Evolutionary conservation across 2,888 invertebrate species (phyloP).

Genomic region (Coecobrya sp.): DNA sequence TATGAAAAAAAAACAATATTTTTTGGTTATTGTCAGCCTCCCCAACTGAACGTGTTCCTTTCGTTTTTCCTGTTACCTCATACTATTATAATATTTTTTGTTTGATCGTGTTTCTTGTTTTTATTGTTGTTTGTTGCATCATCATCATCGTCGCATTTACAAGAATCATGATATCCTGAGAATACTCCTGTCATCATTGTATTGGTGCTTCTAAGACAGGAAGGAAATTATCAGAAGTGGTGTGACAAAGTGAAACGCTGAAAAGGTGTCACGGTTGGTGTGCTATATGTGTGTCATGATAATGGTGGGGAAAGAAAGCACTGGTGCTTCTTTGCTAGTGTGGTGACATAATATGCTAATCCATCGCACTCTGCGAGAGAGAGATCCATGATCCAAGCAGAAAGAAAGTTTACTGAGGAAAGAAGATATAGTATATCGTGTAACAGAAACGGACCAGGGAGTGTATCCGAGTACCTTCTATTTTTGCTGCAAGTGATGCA

Average conservation of each 20-base stretch:
- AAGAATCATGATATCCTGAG: neutral
- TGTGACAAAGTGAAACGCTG: neutral
- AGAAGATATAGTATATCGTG: neutral
- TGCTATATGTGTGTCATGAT: neutral
- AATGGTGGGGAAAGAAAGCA: neutral
- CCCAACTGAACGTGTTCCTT: neutral
- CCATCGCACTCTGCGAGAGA: neutral
- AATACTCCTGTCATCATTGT: too few relatives aligned
- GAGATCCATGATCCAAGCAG: neutral
- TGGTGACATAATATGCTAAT: neutral
- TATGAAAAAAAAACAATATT: neutral
- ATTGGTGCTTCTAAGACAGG: neutral
- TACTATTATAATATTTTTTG: neutral
- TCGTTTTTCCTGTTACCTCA: neutral
- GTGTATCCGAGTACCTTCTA: too few relatives aligned
- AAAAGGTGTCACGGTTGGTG: neutral
- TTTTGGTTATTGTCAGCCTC: conserved; percentile 26
- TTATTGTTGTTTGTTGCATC: conserved; percentile 12
- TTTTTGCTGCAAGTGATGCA: too few relatives aligned
- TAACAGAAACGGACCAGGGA: too few relatives aligned
- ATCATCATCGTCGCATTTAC: neutral
- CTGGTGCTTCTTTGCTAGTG: neutral
- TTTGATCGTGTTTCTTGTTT: neutral
- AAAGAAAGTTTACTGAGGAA: neutral
- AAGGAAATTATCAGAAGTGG: neutral